A percentile compares a stretch with the other conserved stretches of the same genome.
Evolutionary conservation across 2,113 vertebrate species (phyloP).

Genomic region (Romanogobio albipinnatus): DNA sequence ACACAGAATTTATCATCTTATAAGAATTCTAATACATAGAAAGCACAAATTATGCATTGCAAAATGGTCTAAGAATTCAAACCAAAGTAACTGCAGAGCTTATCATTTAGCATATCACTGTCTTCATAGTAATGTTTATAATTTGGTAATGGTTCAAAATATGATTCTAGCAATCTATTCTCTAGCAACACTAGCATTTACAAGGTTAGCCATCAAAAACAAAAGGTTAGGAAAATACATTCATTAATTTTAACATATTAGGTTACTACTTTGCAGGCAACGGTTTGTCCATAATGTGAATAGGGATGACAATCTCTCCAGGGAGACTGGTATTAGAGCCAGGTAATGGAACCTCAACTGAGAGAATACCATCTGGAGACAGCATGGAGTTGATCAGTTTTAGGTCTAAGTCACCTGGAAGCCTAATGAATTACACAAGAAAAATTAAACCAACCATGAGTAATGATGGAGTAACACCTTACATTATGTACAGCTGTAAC

Average conservation of each 20-base stretch:
- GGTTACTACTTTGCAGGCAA: not conserved
- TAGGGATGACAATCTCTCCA: conserved; percentile 41
- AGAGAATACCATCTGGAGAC: conserved; percentile 49
- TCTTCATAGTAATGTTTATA: not conserved
- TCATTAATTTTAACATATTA: not conserved
- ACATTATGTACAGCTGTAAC: not conserved
- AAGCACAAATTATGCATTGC: not conserved
- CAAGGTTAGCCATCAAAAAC: not conserved
- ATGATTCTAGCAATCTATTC: not conserved
- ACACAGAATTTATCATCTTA: not conserved
- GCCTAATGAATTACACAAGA: conserved; percentile 31
- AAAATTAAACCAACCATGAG: not conserved
- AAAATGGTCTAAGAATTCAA: not conserved
- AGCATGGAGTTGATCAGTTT: conserved; percentile 42
- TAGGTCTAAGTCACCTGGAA: conserved; percentile 40
- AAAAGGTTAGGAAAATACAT: not conserved
- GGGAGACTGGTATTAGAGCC: not conserved
- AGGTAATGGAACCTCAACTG: conserved; percentile 38
- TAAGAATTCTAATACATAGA: not conserved
- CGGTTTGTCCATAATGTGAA: conserved; percentile 39
- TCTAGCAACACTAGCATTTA: not conserved
- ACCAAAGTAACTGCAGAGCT: not conserved
- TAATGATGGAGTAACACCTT: not conserved
- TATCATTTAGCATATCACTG: not conserved
- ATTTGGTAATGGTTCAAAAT: not conserved